phyloP scores from a whole-genome alignment of 2,797 vertebrate genomes.

The Menidia menidia region DNA sequence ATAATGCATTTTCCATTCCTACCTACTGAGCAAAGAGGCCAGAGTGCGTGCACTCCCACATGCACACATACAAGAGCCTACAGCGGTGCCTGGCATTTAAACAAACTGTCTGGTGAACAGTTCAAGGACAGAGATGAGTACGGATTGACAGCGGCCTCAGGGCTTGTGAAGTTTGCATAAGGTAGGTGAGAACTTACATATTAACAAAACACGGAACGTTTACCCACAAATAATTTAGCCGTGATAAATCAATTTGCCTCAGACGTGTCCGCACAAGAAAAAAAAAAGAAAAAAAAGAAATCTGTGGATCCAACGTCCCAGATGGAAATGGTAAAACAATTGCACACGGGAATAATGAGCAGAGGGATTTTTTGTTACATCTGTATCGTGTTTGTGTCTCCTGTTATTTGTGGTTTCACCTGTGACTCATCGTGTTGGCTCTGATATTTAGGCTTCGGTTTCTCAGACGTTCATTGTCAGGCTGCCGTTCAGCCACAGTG shows the following conservation, averaged over 20 bases:
- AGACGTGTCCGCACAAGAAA: slow-evolving; percentile 3
- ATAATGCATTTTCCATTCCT: slow-evolving; percentile 72
- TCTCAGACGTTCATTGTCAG: too few species aligned
- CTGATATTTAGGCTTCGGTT: too few species aligned
- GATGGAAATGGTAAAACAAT: too few species aligned
- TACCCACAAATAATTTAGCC: slow-evolving; percentile 21
- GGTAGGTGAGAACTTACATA: slow-evolving; percentile 40
- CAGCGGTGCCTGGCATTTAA: slow-evolving; percentile 61
- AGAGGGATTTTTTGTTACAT: too few species aligned
- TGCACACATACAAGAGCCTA: slow-evolving; percentile 43
- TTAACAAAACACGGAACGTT: slow-evolving; percentile 32
- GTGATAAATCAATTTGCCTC: slow-evolving; percentile 6
- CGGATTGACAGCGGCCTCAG: slow-evolving; percentile 55
- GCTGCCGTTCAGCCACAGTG: too few species aligned
- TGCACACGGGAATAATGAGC: too few species aligned
- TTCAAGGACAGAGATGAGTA: slow-evolving; percentile 44
- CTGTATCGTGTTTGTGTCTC: too few species aligned
- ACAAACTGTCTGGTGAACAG: slow-evolving; percentile 39
- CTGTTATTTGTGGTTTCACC: too few species aligned
- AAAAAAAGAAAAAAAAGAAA: too few species aligned
- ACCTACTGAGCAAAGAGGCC: slow-evolving; percentile 44
- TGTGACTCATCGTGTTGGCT: too few species aligned
- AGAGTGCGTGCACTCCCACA: slow-evolving; percentile 18
- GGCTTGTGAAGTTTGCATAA: slow-evolving; percentile 41
- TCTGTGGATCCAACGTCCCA: too few species aligned